Percentiles rank a stretch among this genome's conserved stretches.
phyloP scores from a whole-genome alignment of 2,113 vertebrate species.

The Triplophysa tibetana region DNA sequence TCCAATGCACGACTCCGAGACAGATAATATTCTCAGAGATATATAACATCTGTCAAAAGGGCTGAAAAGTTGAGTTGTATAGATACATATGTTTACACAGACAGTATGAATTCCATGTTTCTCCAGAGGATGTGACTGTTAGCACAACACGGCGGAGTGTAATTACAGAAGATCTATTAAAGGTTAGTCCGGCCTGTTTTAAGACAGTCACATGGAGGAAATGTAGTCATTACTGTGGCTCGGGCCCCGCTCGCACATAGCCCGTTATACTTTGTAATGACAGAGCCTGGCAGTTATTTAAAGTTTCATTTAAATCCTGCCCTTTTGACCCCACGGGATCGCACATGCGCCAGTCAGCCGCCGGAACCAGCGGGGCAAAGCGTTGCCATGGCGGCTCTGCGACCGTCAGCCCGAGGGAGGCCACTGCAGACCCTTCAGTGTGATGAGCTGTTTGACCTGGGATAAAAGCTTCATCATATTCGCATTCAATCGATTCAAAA shows the following conservation, averaged over 20 bases:
- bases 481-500: not conserved
- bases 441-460: not conserved
- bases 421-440: constrained; percentile 10
- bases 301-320: constrained; percentile 64
- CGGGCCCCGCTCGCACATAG: constrained; percentile 44
- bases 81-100: constrained; percentile 34
- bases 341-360: constrained; percentile 30
- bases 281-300: constrained; percentile 67
- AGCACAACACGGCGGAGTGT: constrained; percentile 68
- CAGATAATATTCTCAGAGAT: not conserved
- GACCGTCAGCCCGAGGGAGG: not conserved
- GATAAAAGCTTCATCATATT: not conserved
- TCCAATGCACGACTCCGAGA: not conserved
- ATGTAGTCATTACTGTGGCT: constrained; percentile 69
- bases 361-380: not conserved
- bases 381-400: constrained; percentile 15
- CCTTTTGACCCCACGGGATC: constrained; percentile 64
- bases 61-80: not conserved
- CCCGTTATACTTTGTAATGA: constrained; percentile 69
- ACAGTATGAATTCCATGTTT: constrained; percentile 51
- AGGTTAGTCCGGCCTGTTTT: constrained; percentile 67
- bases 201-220: constrained; percentile 68
- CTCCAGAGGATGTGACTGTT: constrained; percentile 69
- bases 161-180: constrained; percentile 76
- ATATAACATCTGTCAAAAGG: not conserved